Base-by-base conservation (phyloP, 2,113 vertebrate species). In the Amphilophus citrinellus region DNA sequence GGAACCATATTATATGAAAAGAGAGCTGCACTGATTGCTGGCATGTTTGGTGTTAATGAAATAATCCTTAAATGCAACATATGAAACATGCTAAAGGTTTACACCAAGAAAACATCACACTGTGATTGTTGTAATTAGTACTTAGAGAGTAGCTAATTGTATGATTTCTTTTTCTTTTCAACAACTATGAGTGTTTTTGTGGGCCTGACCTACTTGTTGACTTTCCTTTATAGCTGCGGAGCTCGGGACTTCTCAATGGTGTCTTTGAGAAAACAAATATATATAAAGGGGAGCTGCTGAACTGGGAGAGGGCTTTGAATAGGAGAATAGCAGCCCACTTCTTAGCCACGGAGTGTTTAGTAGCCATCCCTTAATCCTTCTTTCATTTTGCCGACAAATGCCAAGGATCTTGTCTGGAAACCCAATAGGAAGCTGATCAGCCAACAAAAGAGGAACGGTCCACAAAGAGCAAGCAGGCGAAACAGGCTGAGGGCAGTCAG, bases 311-410 rank as follows among this genome's bases (percentile, higher is more conserved):
- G 59, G 78, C 30, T 83, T 88, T 89, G 82, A 91, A 83, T 47
- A 13, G 89, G 80, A 90, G 88, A 94, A 97, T 97, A 96, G 96
- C 96, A 97, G 85, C 88, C 96, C 96, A 95, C 94, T 96, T 93
- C 95, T 98, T 97, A 97, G 93, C 97, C 95, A 94, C 96, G 96
- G 97, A 96, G 96, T 96, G 97, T 97, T 97, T 97, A 97, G 95
- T 95, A 96, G 96, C 95, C 97, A 95, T 94, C 96, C 96, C 94
- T 95, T 98, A 98, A 98, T 98, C 98, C 96, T 88, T 93, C 97
- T 99, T 98, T 98, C 97, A 98, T 98, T 98, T 95, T 88, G 95
- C 98, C 97, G 97, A 97, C 97, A 97, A 97, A 98, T 97, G 96
- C 96, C 96, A 97, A 97, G 97, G 97, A 97, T 97, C 96, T 96